Evolutionary conservation across 1,140 invertebrate species (phyloP), one percentile per base, ranked within the genome.

Genomic region (Oedothorax gibbosus): DNA sequence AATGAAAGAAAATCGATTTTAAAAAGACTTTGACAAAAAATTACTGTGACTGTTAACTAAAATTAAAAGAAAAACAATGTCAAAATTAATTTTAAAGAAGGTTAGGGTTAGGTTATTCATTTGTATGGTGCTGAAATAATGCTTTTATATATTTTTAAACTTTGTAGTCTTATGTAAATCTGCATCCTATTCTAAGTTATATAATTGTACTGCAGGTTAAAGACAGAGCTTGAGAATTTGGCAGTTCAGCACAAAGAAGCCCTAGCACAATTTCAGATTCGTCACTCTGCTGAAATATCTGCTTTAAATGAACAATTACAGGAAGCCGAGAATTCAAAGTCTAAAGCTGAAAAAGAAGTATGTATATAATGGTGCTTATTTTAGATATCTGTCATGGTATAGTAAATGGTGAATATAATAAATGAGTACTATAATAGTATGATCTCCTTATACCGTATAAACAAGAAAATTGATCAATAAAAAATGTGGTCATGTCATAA

Each of bases 201-300:
- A 21, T 66, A 51, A 10, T 53, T 53, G 15, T 9, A 11, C 50
- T 18, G 6, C 87, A 93, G 94, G 87, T 91, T 97, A 86, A 95
- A 96, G 89, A 93, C 94, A 2, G 96, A 98, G 90, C 92, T 98
- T 21, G 96, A 97, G 88, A 94, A 95, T 87, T 91, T 96, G 10
- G 95, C 97, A 89, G 91, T 95, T 57, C 95, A 97, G 88, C 95
- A 95, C 90, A 95, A 96, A 88, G 96, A 98, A 89, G 94, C 94
- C 87, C 88, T 97, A 11, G 92, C 92, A 73, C 95, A 96, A 88
- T 93, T 95, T 87, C 95, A 96, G 88, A 91, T 93, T 56, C 93
- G 96, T 60, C 95, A 94, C 89, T 94, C 94, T 87, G 89, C 94
- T 14, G 97, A 98, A 88, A 88, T 96, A 64, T 92, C 93, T 5